phyloP scores from a whole-genome alignment of 2,113 vertebrate genomes.

The Oncorhynchus gorbuscha region DNA sequence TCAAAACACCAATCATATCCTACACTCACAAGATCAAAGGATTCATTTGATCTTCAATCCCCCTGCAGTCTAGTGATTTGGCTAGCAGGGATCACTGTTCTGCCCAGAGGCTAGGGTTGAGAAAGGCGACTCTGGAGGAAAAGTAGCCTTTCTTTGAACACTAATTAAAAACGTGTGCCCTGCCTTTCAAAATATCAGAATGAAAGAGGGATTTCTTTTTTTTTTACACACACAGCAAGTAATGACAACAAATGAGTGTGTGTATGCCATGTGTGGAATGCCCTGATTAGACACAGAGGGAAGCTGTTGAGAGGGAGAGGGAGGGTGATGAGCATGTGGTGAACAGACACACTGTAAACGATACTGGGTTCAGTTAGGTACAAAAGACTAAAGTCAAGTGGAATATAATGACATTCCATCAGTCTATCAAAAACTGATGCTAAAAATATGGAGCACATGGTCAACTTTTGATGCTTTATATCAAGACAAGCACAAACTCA shows the following conservation, averaged over 20 bases:
- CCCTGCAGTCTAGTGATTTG: neutral
- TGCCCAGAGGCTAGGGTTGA: too few relatives aligned
- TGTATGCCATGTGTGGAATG: neutral
- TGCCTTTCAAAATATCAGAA: conserved; percentile 40
- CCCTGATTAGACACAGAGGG: conserved; percentile 19
- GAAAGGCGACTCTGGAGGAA: neutral
- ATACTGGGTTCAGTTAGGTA: conserved; percentile 15
- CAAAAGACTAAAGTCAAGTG: too few relatives aligned
- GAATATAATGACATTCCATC: conserved; percentile 3
- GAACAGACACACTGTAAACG: conserved; percentile 18
- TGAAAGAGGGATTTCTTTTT: neutral
- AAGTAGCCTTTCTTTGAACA: conserved; percentile 38
- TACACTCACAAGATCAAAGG: neutral
- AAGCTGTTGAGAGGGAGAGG: conserved; percentile 18
- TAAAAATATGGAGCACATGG: too few relatives aligned
- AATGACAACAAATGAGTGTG: conserved; percentile 13
- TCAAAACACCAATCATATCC: neutral
- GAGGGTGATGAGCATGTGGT: conserved; percentile 42
- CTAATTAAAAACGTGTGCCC: conserved; percentile 52
- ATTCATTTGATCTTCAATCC: too few relatives aligned
- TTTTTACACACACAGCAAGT: conserved; percentile 14
- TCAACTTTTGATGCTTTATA: neutral
- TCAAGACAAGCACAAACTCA: neutral
- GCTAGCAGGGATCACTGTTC: neutral
- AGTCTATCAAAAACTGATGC: neutral